These are phyloP conservation scores for Brachyistius frenatus DNA, from an alignment of 2,113 vertebrate species.

Conservation along the genomic window DNA sequence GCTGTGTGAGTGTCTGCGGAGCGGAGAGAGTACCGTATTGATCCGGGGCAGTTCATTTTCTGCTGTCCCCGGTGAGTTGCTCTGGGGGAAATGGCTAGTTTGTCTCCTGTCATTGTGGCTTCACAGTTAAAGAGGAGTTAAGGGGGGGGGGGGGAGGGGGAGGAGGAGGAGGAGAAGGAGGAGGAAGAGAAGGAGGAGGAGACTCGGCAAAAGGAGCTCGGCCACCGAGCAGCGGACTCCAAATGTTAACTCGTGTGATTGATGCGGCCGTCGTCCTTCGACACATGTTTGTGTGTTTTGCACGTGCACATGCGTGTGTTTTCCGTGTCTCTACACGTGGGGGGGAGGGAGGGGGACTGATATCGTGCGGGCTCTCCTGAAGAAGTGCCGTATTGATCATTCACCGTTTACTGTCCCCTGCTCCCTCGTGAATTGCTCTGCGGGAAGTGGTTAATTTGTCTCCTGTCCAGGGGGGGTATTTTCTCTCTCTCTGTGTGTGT, in stretches of 20 bases:
- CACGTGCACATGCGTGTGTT: background rate
- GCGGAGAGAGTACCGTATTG: constrained; percentile 77
- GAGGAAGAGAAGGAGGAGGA: background rate
- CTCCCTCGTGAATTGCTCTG: constrained; percentile 70
- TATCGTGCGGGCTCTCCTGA: constrained; percentile 53
- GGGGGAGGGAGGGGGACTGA: constrained; percentile 3
- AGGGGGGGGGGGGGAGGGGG: background rate
- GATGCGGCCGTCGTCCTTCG: background rate
- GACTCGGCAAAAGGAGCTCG: background rate
- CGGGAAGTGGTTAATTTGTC: constrained; percentile 81
- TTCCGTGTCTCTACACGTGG: constrained; percentile 38
- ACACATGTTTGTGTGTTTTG: constrained; percentile 9
- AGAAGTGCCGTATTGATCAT: constrained; percentile 70
- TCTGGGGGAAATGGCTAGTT: constrained; percentile 84
- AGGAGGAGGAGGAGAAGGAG: background rate
- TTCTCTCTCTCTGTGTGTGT: constrained; percentile 21
- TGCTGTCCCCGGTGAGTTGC: constrained; percentile 80
- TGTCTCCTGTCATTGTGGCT: constrained; percentile 83
- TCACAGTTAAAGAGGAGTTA: constrained; percentile 71
- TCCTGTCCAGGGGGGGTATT: constrained; percentile 51
- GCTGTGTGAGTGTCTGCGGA: constrained; percentile 20
- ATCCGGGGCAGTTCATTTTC: constrained; percentile 84
- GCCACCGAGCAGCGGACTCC: background rate
- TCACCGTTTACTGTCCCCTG: constrained; percentile 69
- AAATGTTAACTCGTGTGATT: background rate